Conservation (phyloP, 2,113 vertebrate genomes). For the Cyanoderma ruficeps region DNA sequence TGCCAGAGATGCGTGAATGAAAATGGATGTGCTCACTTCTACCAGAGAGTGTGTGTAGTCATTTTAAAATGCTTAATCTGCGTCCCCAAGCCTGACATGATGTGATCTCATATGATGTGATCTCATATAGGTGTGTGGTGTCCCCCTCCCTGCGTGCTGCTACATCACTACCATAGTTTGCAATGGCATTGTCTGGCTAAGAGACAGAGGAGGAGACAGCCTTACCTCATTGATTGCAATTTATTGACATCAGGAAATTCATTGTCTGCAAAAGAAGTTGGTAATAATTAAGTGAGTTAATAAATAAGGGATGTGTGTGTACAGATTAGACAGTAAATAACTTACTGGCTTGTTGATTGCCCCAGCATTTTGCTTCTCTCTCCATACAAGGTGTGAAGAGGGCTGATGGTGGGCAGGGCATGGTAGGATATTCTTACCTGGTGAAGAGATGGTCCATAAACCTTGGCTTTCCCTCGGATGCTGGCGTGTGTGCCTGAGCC, state of each 20-base stretch:
- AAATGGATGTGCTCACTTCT: neutral
- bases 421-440: neutral
- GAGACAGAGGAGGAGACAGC: neutral
- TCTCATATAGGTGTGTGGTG: neutral
- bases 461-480: conserved; percentile 4
- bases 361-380: neutral
- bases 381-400: neutral
- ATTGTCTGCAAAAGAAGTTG: conserved; percentile 51
- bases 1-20: neutral
- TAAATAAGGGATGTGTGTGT: conserved; percentile 45
- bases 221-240: conserved; percentile 37
- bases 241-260: conserved; percentile 60
- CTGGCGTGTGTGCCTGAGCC: neutral
- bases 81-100: neutral
- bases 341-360: conserved; percentile 11
- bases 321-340: conserved; percentile 42
- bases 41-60: neutral
- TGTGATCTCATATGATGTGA: neutral
- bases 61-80: neutral
- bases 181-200: neutral
- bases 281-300: conserved; percentile 57
- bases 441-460: neutral
- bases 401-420: neutral
- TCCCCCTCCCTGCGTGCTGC: neutral
- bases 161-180: neutral